Conservation (phyloP, 2,797 vertebrate species). For the Scolopax rusticola region DNA sequence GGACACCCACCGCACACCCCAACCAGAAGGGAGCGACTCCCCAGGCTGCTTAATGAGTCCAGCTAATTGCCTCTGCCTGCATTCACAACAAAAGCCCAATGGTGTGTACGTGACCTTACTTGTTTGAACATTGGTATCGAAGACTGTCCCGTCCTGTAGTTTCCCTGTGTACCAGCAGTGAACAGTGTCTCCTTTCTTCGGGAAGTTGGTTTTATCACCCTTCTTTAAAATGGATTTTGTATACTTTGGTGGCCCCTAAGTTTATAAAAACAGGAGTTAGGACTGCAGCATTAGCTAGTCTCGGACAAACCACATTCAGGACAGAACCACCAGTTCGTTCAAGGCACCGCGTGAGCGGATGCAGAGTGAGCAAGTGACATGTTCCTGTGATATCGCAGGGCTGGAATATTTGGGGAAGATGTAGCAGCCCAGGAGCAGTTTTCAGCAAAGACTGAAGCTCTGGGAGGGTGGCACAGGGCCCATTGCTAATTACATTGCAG, state of each 20-base stretch:
- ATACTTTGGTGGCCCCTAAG: slow-evolving; percentile 92
- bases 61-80: fast-evolving
- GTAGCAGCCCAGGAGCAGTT: fast-evolving
- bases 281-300: not conserved
- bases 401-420: fast-evolving
- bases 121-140: slow-evolving; percentile 92
- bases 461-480: too few species aligned
- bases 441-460: not conserved
- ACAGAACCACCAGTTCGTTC: fast-evolving
- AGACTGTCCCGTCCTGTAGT: slow-evolving; percentile 94
- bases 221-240: slow-evolving; percentile 92
- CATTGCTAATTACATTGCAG: fast-evolving
- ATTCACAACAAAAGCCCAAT: not conserved
- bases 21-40: not conserved
- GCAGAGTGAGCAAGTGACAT: fast-evolving
- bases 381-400: fast-evolving
- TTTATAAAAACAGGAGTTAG: not conserved
- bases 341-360: fast-evolving
- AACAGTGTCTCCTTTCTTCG: slow-evolving; percentile 94
- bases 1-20: fast-evolving
- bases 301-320: fast-evolving
- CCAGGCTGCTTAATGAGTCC: fast-evolving
- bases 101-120: slow-evolving; percentile 73
- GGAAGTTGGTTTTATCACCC: slow-evolving; percentile 95
- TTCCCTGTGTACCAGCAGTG: slow-evolving; percentile 96